Evolutionary conservation across 2,888 invertebrate genomes (phyloP), one percentile per base, ranked within the genome.

Genomic region (Drosophila pseudotakahashii): DNA sequence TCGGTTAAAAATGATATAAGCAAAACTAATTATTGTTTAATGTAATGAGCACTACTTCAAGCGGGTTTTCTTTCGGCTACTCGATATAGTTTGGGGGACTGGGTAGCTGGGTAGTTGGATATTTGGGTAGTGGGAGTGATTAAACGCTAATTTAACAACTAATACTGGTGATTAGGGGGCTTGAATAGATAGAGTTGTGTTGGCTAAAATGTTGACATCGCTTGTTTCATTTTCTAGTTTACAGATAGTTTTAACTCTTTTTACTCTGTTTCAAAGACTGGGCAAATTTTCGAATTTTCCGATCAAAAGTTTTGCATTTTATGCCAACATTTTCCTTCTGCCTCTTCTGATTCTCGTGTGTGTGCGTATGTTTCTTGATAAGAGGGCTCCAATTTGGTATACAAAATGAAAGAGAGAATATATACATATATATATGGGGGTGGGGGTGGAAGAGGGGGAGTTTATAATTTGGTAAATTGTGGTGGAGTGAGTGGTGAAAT

Each of bases 151-250:
- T 55, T 68, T 48, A 70, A 60, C 52, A 70, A 60, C 68, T 68
- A 53, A 66, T 54, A 67, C 55, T 54, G 53, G 63, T 52, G 59
- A 50, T 45, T 42, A 11, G 41, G 45, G 70, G 57, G 47, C 37
- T 53, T 16, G 48, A 60, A 62, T 80, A 75, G 45, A 26, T 26
- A 75, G 45, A 73, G 73, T 81, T 78, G 75, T 81, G 83, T 81
- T 86, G 85, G 86, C 78, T 87, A 90, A 92, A 92, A 91, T 92
- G 91, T 92, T 92, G 92, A 92, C 92, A 91, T 92, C 92, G 92
- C 92, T 92, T 91, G 85, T 57, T 79, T 48, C 42, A 76, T 76
- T 67, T 68, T 53, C 30, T 57, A 63, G 54, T 75, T 72, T 66
- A 26, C n/a, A 50, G 13, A 41, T 61, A 70, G 14, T 60, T 60